Percentiles rank a stretch among this genome's conserved stretches.
Evolutionary conservation across 2,888 invertebrate species (phyloP).

Genomic region (Melanostoma scalare): DNA sequence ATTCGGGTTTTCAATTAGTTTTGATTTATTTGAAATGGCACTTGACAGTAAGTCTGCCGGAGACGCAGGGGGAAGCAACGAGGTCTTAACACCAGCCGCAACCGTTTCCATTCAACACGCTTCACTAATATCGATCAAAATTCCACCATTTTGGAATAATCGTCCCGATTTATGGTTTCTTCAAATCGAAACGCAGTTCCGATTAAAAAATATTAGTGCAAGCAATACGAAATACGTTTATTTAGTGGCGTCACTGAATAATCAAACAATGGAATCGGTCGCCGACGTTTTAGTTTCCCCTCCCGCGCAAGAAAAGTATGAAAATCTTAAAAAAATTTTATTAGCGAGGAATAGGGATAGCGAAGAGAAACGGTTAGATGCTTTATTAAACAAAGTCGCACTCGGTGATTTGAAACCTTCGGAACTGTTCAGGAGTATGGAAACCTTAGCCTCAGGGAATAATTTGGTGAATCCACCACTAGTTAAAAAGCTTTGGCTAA

Average conservation of each 20-base stretch:
- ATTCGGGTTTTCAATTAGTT: too few relatives aligned
- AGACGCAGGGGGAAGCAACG: too few relatives aligned
- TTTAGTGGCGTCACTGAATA: conserved; percentile 13
- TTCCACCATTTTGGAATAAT: conserved; percentile 41
- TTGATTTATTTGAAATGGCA: too few relatives aligned
- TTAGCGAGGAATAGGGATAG: conserved; percentile 34
- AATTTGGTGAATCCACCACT: conserved; percentile 2
- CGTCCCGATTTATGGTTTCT: conserved; percentile 39
- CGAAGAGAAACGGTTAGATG: conserved; percentile 40
- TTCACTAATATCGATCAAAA: conserved; percentile 12
- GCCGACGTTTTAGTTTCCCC: conserved; percentile 25
- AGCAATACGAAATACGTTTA: conserved; percentile 27
- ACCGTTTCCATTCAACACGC: conserved; percentile 7
- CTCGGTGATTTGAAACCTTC: conserved; percentile 18
- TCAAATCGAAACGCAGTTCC: conserved; percentile 33
- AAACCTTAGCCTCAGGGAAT: conserved; percentile 1
- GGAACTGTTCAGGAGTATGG: conserved; percentile 19
- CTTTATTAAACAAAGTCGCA: conserved; percentile 22
- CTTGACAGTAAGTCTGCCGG: too few relatives aligned
- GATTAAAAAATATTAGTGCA: conserved; percentile 26
- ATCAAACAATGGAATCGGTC: conserved; percentile 21
- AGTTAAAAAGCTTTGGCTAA: conserved; percentile 30
- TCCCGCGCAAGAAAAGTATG: conserved; percentile 19
- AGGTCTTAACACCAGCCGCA: too few relatives aligned
- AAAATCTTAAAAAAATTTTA: conserved; percentile 22